phyloP scores from a whole-genome alignment of 2,113 vertebrate genomes.

The Turdus rufiventris region DNA sequence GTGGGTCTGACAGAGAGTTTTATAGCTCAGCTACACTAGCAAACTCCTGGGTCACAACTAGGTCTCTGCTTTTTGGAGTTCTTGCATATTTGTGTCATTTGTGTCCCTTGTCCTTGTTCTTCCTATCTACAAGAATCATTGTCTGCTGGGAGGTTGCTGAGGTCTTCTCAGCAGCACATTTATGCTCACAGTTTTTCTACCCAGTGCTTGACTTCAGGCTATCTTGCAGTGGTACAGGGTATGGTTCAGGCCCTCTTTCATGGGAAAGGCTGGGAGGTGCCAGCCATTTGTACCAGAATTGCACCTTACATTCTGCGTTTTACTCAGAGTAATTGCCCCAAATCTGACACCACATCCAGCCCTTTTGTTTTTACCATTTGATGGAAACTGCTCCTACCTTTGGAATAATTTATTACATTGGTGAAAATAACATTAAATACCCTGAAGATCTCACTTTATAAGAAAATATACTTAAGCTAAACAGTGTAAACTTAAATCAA shows the following conservation, averaged over 20 bases:
- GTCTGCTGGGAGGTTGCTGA: background rate
- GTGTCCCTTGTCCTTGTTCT: background rate
- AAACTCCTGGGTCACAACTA: background rate
- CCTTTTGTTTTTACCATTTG: background rate
- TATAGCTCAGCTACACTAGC: background rate
- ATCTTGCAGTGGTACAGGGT: background rate
- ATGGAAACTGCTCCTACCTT: background rate
- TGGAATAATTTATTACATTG: background rate
- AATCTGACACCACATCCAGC: background rate
- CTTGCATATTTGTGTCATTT: background rate
- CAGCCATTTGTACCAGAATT: background rate
- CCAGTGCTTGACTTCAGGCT: background rate
- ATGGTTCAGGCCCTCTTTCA: background rate
- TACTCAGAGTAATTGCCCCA: background rate
- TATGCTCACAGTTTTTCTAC: background rate
- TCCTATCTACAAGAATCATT: background rate
- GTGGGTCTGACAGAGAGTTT: background rate
- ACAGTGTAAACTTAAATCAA: background rate
- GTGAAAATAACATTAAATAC: background rate
- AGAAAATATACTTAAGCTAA: background rate
- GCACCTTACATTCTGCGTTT: background rate
- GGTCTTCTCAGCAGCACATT: background rate
- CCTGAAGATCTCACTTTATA: background rate
- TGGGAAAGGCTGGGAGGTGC: background rate
- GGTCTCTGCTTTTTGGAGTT: background rate